Evolutionary conservation across 2,797 vertebrate species (phyloP), one percentile per base, ranked within the genome.

Genomic region (Geotria australis): DNA sequence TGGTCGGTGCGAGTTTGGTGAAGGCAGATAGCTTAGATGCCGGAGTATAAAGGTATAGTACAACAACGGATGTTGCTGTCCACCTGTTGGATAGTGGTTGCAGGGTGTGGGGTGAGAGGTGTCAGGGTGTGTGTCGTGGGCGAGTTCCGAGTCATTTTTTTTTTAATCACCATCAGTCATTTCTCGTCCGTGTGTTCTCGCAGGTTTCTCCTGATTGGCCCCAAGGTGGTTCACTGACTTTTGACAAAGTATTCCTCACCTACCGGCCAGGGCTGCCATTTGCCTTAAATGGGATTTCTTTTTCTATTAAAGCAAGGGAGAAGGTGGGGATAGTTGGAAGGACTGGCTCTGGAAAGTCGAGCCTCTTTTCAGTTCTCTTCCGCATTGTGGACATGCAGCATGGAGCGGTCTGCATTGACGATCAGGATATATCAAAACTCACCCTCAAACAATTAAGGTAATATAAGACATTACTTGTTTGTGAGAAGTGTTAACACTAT

Each of bases 311-410:
- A 46, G 76, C 82, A 0, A 81, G 86, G 60, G 85, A 95, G 70
- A 95, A 81, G 65, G 67, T 98, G 60, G 91, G 86, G 48, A 74
- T 98, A 5, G 79, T 95, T 66, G 91, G 91, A 46, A 79, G 89
- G 10, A 98, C 91, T 0, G 91, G 89, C 47, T 95, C 89, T 0
- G 91, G 91, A 57, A 98, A 98, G 70, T 96, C 91, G 46, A 79
- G 78, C 6, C 69, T 95, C 68, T 81, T 98, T 66, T 68, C 80
- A 64, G 81, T 81, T 3, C 74, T 96, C 47, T 98, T 98, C 65
- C 80, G 76, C 12, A 81, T 95, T 79, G 68, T 84, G 73, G 85
- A 98, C 64, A 72, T 85, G 60, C 80, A 70, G 48, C 69, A 67
- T 5, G 91, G 91, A 9, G 69, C 60, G 51, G 81, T 98, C 55